phyloP scores from a whole-genome alignment of 2,888 invertebrate species.

The Tanytarsus gracilentus region DNA sequence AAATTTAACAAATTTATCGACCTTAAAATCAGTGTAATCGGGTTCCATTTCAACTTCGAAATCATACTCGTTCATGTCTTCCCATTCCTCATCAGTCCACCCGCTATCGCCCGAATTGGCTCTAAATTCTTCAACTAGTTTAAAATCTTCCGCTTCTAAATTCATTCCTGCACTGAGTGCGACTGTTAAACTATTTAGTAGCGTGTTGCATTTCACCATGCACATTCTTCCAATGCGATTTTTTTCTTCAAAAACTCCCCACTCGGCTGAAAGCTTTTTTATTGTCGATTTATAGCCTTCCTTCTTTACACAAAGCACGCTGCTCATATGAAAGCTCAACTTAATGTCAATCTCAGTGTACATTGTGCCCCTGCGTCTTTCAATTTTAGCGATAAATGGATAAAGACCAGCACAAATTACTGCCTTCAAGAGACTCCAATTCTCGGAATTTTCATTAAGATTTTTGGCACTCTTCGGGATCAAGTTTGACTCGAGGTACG shows the following conservation, averaged over 20 bases:
- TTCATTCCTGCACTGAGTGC: background rate
- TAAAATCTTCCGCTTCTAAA: background rate
- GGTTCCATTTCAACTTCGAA: slow-evolving; percentile 43
- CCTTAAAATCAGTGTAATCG: slow-evolving; percentile 37
- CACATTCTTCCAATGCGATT: slow-evolving; percentile 59
- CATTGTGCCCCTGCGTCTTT: slow-evolving; percentile 52
- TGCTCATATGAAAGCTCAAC: slow-evolving; percentile 52
- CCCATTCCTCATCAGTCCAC: slow-evolving; percentile 5
- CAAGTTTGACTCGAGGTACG: slow-evolving; percentile 67
- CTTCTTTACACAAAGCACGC: slow-evolving; percentile 39
- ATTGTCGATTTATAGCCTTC: slow-evolving; percentile 37
- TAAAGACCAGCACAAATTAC: slow-evolving; percentile 82
- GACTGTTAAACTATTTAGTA: slow-evolving; percentile 45
- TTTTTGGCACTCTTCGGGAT: slow-evolving; percentile 64
- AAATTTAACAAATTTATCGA: slow-evolving; percentile 70
- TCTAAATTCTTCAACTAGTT: background rate
- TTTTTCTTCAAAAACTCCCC: slow-evolving; percentile 83
- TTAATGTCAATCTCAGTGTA: slow-evolving; percentile 54
- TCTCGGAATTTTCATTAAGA: slow-evolving; percentile 72
- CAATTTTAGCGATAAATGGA: slow-evolving; percentile 74
- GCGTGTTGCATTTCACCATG: slow-evolving; percentile 67
- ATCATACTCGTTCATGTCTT: slow-evolving; percentile 41
- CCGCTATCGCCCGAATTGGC: too few species aligned
- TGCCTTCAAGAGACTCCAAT: slow-evolving; percentile 86
- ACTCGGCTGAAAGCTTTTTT: slow-evolving; percentile 59